Base-by-base conservation (phyloP, 2,797 vertebrate genomes). In the Bradypodion ventrale region DNA sequence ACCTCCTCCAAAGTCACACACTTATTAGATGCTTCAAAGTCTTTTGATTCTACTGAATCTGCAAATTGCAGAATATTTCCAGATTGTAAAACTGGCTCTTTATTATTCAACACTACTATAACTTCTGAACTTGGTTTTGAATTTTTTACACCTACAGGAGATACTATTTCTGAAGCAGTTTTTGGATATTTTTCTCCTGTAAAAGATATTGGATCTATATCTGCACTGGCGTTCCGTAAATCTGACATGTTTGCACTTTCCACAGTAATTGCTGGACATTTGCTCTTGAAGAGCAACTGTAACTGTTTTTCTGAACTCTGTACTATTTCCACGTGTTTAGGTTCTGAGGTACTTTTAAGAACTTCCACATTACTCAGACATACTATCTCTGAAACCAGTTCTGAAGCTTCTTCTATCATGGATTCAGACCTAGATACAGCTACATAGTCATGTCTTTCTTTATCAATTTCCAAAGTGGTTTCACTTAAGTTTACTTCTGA, bases 291-390 rank as follows among this genome's bases (percentile, higher is more conserved):
- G 52, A 13, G 44, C 35, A 66, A 12, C 3, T 60, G 69, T 82
- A 73, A 73, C 5, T 56, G 35, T 42, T 83, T 68, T 56, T 93
- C 92, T 82, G 88, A 46, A 56, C 49, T 40, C 29, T 82, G 69
- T 44, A 6, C 42, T 65, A 42, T 29, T 80, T 77, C 76, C 79
- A 44, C 15, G 40, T 15, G 8, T 63, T 80, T 76, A 49, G 74
- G 44, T 79, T 74, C 44, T 65, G 73, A 16, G 49, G 19, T 37
- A 62, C 19, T 37, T 82, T 62, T 79, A 29, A 85, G 40, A n/a
- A 69, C 32, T 76, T 69, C 78, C 40, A 46, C 1, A 46, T 16
- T 74, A 9, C 25, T 42, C 56, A 62, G n/a, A 37, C 25, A 27
- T 42, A 66, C 6, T 59, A 35, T 1, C 1, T 62, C 63, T 81